Conservation (phyloP, 2,797 vertebrate genomes). For the Ptychadena robeensis region DNA sequence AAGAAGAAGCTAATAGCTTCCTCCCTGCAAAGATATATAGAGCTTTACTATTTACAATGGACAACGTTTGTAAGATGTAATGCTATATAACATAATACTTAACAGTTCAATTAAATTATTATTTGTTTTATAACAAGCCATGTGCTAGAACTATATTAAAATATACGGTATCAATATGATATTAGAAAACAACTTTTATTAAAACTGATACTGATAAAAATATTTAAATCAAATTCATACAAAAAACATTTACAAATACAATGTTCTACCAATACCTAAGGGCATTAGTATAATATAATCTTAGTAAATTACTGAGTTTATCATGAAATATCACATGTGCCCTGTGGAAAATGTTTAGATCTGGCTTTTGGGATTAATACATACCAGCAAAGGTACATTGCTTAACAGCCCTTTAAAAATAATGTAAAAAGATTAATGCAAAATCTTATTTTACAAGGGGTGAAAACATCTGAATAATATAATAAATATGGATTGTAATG, state of each 20-base stretch:
- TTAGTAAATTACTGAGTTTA: not conserved
- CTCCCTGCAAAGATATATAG: slow-evolving; percentile 39
- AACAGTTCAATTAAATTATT: not conserved
- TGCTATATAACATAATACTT: not conserved
- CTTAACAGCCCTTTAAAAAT: not conserved
- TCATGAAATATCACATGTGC: no score
- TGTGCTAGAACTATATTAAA: no score
- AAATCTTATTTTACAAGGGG: no score
- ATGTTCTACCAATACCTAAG: not conserved
- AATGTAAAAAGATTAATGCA: no score
- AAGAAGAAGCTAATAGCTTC: slow-evolving; percentile 56
- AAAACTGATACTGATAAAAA: no score
- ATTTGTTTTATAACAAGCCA: not conserved
- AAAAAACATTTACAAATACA: not conserved
- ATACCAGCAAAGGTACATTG: not conserved
- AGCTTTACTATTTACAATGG: slow-evolving; percentile 15
- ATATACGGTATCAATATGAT: not conserved
- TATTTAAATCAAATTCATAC: not conserved
- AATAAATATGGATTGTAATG: not conserved
- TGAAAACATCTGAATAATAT: not conserved
- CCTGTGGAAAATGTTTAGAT: no score
- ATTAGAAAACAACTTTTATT: no score
- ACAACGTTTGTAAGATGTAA: not conserved
- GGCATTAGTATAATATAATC: not conserved
- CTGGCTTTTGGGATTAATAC: no score